phyloP scores from a whole-genome alignment of 2,797 vertebrate genomes.

The Sparidentex hasta region DNA sequence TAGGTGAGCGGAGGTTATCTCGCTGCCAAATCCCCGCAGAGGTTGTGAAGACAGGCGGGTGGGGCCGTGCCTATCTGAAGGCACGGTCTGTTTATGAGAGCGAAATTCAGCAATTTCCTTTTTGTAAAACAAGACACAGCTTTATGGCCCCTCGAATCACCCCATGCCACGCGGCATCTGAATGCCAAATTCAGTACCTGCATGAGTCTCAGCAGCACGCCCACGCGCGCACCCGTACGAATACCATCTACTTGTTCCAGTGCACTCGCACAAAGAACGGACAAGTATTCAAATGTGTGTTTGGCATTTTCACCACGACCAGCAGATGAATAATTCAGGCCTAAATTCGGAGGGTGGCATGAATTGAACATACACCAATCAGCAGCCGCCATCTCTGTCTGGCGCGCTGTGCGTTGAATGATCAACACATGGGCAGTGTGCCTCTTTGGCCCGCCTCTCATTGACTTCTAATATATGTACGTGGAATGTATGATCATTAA shows the following conservation, averaged over 20 bases:
- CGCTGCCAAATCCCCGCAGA: slow-evolving; percentile 35
- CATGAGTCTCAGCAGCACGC: slow-evolving; percentile 36
- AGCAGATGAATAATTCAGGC: slow-evolving; percentile 80
- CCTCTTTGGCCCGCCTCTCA: slow-evolving; percentile 52
- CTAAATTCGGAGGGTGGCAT: slow-evolving; percentile 62
- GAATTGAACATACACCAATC: slow-evolving; percentile 66
- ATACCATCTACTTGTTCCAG: slow-evolving; percentile 51
- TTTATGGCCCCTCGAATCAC: slow-evolving; percentile 41
- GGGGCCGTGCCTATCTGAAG: slow-evolving; percentile 43
- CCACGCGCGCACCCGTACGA: slow-evolving; percentile 35
- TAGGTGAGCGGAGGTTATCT: slow-evolving; percentile 57
- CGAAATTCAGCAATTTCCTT: slow-evolving; percentile 63
- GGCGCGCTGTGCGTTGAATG: slow-evolving; percentile 43
- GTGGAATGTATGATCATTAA: slow-evolving; percentile 70
- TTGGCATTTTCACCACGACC: slow-evolving; percentile 77
- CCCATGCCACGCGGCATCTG: slow-evolving; percentile 28
- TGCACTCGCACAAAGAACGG: slow-evolving; percentile 45
- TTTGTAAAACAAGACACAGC: slow-evolving; percentile 70
- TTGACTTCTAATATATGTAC: slow-evolving; percentile 72
- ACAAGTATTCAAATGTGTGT: slow-evolving; percentile 71
- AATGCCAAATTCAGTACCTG: slow-evolving; percentile 50
- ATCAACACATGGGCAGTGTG: slow-evolving; percentile 59
- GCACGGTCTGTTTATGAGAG: slow-evolving; percentile 45
- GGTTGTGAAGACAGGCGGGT: slow-evolving; percentile 31
- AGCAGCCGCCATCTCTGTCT: slow-evolving; percentile 60